Conservation (phyloP, 92 coral and sea anemone genomes). For the Actinostola sp. region DNA sequence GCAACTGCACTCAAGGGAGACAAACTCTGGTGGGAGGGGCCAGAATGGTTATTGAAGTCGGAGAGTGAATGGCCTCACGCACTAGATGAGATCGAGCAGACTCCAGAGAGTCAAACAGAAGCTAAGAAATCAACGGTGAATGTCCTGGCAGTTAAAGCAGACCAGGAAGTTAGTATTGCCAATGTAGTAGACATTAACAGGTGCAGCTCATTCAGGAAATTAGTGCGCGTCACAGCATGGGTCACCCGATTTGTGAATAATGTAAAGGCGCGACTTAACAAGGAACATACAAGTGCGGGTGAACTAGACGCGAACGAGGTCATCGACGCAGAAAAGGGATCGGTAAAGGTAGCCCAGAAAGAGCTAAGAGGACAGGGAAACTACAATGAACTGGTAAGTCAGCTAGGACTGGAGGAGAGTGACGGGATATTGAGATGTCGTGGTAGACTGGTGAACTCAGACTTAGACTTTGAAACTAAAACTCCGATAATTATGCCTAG, state of each 20-base stretch:
- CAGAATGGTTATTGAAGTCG: constrained; percentile 7
- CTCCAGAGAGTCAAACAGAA: constrained; percentile 2
- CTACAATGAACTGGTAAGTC: constrained; percentile 19
- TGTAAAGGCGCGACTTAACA: background rate
- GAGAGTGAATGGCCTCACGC: constrained; percentile 11
- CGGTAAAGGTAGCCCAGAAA: background rate
- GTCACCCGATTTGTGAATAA: constrained; percentile 14
- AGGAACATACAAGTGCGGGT: background rate
- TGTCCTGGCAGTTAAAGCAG: constrained; percentile 5
- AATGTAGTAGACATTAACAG: constrained; percentile 9
- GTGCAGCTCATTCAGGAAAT: constrained; percentile 6
- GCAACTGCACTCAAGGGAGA: constrained; percentile 5
- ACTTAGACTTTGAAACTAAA: constrained; percentile 20
- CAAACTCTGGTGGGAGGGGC: constrained; percentile 24
- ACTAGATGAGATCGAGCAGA: background rate
- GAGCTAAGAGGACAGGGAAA: constrained; percentile 11
- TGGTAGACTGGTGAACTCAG: constrained; percentile 47
- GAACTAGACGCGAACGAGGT: background rate
- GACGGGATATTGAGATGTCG: constrained; percentile 47
- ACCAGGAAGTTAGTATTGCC: background rate
- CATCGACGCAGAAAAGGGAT: background rate
- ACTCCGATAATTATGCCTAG: constrained; percentile 44
- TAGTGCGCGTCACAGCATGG: constrained; percentile 37
- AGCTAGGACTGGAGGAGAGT: constrained; percentile 31
- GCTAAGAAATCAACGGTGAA: constrained; percentile 11